Evolutionary conservation across 2,888 invertebrate species (phyloP), one percentile per base, ranked within the genome.

Genomic region (Thelaira solivaga): DNA sequence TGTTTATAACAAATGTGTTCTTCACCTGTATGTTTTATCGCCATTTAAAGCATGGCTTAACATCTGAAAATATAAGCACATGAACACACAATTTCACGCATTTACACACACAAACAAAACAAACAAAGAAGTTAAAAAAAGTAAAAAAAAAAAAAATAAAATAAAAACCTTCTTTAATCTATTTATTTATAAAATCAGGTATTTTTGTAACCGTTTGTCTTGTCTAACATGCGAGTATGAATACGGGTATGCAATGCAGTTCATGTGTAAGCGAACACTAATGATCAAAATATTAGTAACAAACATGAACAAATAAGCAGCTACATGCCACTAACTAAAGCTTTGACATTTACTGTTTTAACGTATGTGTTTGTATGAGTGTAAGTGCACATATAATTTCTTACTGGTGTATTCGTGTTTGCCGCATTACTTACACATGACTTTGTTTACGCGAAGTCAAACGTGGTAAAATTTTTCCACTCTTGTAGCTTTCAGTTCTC

Each of bases 391-490:
- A 24, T 26, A 26, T 53, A n/a, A 20, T 51, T 29, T 51, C 10
- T 55, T 34, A 24, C 13, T 47, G n/a, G n/a, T 47, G 20, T 47
- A 57, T 51, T 64, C 57, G 6, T 65, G 64, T 57, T 65, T 73
- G 73, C 31, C 57, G 20, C 51, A 61, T 78, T 78, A 78, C 69
- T 78, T 71, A 65, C 78, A 78, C 74, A 78, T 78, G 78, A 74
- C 78, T 69, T 74, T 78, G 64, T 78, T 65, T 71, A 69, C 78
- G 78, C 78, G 65, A 74, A 65, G 41, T 65, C 74, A 78, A 74
- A 78, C 61, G 74, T 69, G 69, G 53, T 65, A 65, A 74, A 74
- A 78, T 78, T 71, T 61, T 74, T 74, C 69, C 69, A 65, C 69
- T 65, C 47, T 71, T 74, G 22, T 64, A 74, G 65, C 57, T 78